Percentiles rank a stretch among this genome's conserved stretches.
phyloP scores from a whole-genome alignment of 2,888 invertebrate genomes.

The Drosophila parthenogenetica region DNA sequence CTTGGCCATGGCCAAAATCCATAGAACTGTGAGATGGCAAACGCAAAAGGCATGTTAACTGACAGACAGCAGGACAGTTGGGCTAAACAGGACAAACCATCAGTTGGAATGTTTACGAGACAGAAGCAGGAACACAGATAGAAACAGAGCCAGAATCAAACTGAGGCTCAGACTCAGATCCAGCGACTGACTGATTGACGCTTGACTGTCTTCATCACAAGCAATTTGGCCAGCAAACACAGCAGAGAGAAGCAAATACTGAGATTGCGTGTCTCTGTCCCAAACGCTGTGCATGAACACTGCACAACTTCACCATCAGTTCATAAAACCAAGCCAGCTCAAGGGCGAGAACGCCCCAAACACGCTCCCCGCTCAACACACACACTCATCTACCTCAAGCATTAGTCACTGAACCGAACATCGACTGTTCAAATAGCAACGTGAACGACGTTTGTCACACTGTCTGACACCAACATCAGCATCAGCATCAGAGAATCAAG shows the following conservation, averaged over 20 bases:
- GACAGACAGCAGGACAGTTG: constrained; percentile 68
- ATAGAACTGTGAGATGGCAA: constrained; percentile 51
- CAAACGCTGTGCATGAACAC: constrained; percentile 47
- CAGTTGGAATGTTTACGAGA: constrained; percentile 43
- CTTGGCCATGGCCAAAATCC: constrained; percentile 22
- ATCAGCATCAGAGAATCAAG: constrained; percentile 15
- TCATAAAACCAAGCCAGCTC: constrained; percentile 71
- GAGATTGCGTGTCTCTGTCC: constrained; percentile 66
- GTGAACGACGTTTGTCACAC: constrained; percentile 41
- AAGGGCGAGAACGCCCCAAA: constrained; percentile 48
- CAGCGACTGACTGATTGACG: constrained; percentile 71
- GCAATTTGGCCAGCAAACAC: constrained; percentile 77
- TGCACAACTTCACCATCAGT: constrained; percentile 70
- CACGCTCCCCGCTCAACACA: constrained; percentile 1
- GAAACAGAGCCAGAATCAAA: constrained; percentile 9
- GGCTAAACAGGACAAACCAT: constrained; percentile 40
- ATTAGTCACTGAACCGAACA: constrained; percentile 58
- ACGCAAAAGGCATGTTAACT: constrained; percentile 75
- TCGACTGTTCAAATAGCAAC: constrained; percentile 47
- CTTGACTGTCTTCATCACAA: constrained; percentile 80
- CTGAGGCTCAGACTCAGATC: constrained; percentile 14
- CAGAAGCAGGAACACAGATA: constrained; percentile 21
- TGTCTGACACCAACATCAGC: constrained; percentile 20
- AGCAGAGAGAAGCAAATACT: constrained; percentile 41
- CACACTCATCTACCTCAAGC: constrained; percentile 24